Conservation (phyloP, 1,140 invertebrate genomes). For the Laupala kohalensis region DNA sequence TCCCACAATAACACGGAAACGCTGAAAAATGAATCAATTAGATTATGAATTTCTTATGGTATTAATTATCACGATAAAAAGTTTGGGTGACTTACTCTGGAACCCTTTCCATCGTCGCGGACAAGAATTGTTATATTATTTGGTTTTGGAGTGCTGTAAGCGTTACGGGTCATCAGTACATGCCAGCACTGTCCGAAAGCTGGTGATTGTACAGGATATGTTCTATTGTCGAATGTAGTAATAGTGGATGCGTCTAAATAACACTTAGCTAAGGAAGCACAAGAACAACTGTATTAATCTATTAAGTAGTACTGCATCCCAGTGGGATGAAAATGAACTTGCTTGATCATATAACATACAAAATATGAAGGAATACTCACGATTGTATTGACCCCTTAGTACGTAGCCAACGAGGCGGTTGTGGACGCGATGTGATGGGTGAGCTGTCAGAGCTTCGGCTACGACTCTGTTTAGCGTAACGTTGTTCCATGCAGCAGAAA, state of each 20-base stretch:
- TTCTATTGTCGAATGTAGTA: neutral
- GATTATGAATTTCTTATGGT: too few species aligned
- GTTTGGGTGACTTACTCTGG: neutral
- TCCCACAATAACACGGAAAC: neutral
- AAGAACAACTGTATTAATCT: neutral
- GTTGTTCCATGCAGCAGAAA: neutral
- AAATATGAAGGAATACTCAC: neutral
- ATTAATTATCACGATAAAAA: too few species aligned
- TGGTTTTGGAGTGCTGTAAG: too few species aligned
- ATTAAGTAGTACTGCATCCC: neutral
- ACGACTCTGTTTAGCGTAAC: neutral
- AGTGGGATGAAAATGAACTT: neutral
- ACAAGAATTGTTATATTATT: too few species aligned
- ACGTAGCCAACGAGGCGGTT: neutral
- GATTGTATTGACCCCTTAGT: neutral
- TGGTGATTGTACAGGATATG: neutral
- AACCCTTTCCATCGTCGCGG: neutral
- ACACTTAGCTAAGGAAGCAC: neutral
- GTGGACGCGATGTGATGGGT: neutral
- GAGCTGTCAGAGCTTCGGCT: neutral
- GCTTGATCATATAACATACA: neutral
- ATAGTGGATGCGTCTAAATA: neutral
- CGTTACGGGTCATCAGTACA: conserved; percentile 21
- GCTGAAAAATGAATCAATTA: neutral
- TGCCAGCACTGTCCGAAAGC: neutral